A percentile compares a stretch with the other conserved stretches of the same genome.
Evolutionary conservation across 2,888 invertebrate species (phyloP).

Genomic region (Pristionchus arcanus): DNA sequence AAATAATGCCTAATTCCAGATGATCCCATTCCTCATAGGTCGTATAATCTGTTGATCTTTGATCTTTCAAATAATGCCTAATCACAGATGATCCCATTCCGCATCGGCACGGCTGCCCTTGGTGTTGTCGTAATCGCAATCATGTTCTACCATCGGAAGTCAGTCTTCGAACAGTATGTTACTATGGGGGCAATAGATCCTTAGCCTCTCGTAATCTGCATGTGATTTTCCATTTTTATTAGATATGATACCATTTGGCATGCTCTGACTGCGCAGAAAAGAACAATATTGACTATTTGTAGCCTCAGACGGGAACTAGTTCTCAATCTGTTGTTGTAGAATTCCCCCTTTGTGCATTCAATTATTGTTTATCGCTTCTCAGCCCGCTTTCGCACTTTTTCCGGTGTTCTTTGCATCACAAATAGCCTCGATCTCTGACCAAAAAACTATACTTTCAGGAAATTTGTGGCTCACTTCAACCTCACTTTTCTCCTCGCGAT

Average conservation of each 20-base stretch:
- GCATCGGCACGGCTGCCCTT: background rate
- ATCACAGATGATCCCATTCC: background rate
- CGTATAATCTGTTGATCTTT: no score
- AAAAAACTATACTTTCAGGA: background rate
- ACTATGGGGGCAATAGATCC: background rate
- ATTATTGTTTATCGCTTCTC: background rate
- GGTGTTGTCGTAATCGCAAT: background rate
- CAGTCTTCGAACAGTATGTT: background rate
- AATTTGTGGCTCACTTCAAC: conserved; percentile 51
- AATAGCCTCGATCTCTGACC: background rate
- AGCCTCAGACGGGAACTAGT: no score
- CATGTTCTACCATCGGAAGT: conserved; percentile 18
- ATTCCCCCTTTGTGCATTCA: background rate
- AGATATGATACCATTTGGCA: no score
- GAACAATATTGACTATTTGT: no score
- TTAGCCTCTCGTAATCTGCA: no score
- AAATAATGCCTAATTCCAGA: no score
- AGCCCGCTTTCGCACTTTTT: background rate
- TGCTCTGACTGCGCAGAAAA: no score
- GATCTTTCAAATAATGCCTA: background rate
- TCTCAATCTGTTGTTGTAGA: background rate
- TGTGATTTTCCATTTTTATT: no score
- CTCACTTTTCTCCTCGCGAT: conserved; percentile 7
- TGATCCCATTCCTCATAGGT: no score
- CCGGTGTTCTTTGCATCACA: background rate